phyloP scores from a whole-genome alignment of 2,888 invertebrate genomes.

The Lasioglossum morio region DNA sequence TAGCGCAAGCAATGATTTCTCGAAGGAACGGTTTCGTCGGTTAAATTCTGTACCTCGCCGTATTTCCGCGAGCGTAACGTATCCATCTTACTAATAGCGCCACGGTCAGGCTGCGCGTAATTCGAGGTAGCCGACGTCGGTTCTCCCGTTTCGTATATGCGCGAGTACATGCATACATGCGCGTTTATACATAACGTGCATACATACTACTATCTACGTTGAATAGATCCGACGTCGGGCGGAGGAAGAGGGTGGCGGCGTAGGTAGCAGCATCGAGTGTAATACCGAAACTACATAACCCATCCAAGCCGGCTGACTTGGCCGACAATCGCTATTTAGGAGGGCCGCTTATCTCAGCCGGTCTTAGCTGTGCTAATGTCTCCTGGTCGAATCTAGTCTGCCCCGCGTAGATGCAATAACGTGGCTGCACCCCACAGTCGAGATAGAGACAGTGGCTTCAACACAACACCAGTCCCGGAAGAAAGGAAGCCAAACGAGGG shows the following conservation, averaged over 20 bases:
- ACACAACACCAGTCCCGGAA: background rate
- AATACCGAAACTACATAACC: conserved; percentile 70
- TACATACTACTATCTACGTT: conserved; percentile 61
- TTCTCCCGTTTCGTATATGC: conserved; percentile 18
- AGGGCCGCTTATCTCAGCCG: conserved; percentile 65
- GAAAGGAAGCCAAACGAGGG: conserved; percentile 4
- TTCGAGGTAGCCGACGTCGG: conserved; percentile 55
- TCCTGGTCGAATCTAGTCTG: conserved; percentile 46
- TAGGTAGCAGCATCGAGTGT: conserved; percentile 60
- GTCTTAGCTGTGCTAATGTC: conserved; percentile 69
- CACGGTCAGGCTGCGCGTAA: conserved; percentile 60
- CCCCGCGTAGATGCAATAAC: conserved; percentile 40
- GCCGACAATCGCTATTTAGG: conserved; percentile 73
- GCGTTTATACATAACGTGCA: conserved; percentile 17
- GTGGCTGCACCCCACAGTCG: background rate
- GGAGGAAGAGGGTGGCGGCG: conserved; percentile 37
- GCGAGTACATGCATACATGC: conserved; percentile 2
- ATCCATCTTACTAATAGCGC: conserved; percentile 59
- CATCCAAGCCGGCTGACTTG: conserved; percentile 70
- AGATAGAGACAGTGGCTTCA: background rate
- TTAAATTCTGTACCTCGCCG: background rate
- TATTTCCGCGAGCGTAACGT: conserved; percentile 50
- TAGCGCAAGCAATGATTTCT: background rate
- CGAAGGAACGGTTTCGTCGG: background rate
- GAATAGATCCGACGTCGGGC: conserved; percentile 56